phyloP scores from a whole-genome alignment of 2,888 invertebrate genomes.

The Sphaerophoria taeniata region DNA sequence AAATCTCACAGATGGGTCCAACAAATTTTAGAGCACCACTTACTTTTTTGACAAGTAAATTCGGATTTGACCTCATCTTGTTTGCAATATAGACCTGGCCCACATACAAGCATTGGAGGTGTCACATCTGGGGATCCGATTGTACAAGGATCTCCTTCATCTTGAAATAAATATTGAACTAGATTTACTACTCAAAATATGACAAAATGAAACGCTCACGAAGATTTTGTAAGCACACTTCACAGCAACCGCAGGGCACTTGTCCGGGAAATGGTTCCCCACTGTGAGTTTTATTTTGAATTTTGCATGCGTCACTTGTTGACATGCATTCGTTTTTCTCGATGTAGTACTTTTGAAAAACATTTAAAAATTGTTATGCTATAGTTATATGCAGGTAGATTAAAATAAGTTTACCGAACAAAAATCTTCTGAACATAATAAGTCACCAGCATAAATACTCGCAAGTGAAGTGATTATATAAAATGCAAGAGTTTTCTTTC shows the following conservation, averaged over 20 bases:
- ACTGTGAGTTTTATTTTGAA: constrained; percentile 85
- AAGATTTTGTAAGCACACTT: constrained; percentile 85
- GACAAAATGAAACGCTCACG: constrained; percentile 80
- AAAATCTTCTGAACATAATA: constrained; percentile 60
- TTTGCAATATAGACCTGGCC: constrained; percentile 80
- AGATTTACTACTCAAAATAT: not conserved
- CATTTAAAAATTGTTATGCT: not conserved
- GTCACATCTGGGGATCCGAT: constrained; percentile 84
- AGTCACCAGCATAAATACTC: constrained; percentile 39
- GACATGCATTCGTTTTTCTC: constrained; percentile 81
- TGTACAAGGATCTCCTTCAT: constrained; percentile 84
- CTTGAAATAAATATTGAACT: constrained; percentile 79
- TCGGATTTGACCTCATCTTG: constrained; percentile 72
- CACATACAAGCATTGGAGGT: constrained; percentile 85
- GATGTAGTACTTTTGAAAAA: constrained; percentile 74
- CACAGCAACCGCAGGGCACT: constrained; percentile 86
- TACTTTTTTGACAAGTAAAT: constrained; percentile 84
- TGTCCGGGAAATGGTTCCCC: constrained; percentile 85
- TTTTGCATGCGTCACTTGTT: constrained; percentile 83
- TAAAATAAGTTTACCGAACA: constrained; percentile 46
- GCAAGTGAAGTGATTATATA: not conserved
- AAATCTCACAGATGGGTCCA: not conserved
- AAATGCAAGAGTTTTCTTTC: constrained; percentile 11
- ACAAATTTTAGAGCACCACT: constrained; percentile 75
- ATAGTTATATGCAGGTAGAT: not conserved